Evolutionary conservation across 2,113 vertebrate genomes (phyloP), one percentile per base, ranked within the genome.

Genomic region (Bubo bubo): DNA sequence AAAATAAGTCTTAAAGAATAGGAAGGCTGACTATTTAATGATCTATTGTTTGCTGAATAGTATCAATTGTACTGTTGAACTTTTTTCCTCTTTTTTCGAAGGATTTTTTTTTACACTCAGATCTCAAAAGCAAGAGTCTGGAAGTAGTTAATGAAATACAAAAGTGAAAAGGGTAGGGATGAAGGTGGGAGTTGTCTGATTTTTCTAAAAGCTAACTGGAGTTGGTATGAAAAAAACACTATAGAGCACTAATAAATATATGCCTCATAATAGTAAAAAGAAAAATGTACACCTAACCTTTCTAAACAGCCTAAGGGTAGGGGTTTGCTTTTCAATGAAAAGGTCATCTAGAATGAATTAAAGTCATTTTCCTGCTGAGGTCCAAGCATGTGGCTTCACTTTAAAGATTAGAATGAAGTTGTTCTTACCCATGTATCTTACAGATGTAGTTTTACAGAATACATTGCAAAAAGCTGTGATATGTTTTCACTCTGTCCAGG

Each of bases 311-410:
- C 96, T 90, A 32, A 13, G 56, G 94, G 87, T 92, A 94, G 26
- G 93, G 90, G 93, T 97, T 97, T 97, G 74, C 77, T 98, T 98
- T 97, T 97, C 96, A 97, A 83, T 90, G 90, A 79, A 98, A 98
- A 98, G 97, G 97, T 98, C 93, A 64, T 89, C 82, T 90, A 86
- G 92, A 95, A 97, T 98, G 98, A 98, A 98, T 97, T 98, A 95
- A 98, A 98, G 93, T 91, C 26, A 87, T 96, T 97, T 97, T 97
- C 94, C 96, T 53, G 41, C 77, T 90, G 94, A 95, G 95, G 95
- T 95, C 66, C 23, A 87, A 96, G 89, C 82, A 94, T 96, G 90
- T 90, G 86, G 67, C 79, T 97, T 96, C 80, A 75, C 88, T 97
- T 97, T 96, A 89, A 98, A 97, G 90, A 67, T 94, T 97, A 92